phyloP scores from a whole-genome alignment of 1,140 invertebrate genomes.

The Cephus cinctus region DNA sequence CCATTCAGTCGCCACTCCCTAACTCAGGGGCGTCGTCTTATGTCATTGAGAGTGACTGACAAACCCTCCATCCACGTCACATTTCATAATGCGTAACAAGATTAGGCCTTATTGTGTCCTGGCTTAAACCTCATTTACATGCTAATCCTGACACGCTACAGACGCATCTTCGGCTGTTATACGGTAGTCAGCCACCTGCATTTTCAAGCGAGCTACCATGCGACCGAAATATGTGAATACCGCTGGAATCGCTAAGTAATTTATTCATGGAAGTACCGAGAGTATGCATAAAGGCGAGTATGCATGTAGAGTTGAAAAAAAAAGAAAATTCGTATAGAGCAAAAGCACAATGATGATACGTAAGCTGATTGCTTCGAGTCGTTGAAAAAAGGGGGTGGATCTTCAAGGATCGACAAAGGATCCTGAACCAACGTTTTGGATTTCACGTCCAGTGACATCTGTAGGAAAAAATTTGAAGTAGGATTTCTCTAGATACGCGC shows the following conservation, averaged over 20 bases:
- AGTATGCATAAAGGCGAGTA: neutral
- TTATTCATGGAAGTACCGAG: neutral
- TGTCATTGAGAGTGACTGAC: constrained; percentile 3
- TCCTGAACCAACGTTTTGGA: too few species aligned
- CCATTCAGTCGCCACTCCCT: constrained; percentile 34
- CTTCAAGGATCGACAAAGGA: too few species aligned
- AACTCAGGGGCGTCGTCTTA: too few species aligned
- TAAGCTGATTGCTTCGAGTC: too few species aligned
- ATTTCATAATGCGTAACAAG: constrained; percentile 9
- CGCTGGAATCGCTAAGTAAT: neutral
- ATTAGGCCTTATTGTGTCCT: constrained; percentile 6
- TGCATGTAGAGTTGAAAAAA: neutral
- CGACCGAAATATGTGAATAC: too few species aligned
- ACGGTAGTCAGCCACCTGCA: neutral
- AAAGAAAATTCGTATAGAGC: too few species aligned
- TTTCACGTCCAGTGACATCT: too few species aligned
- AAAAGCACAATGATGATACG: too few species aligned
- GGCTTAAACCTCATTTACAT: constrained; percentile 8
- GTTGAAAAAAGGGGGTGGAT: too few species aligned
- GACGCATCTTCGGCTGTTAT: neutral
- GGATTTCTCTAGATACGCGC: too few species aligned
- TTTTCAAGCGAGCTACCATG: neutral
- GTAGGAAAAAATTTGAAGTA: too few species aligned
- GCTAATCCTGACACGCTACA: constrained; percentile 4
- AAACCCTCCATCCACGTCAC: constrained; percentile 2